A percentile compares a stretch with the other conserved stretches of the same genome.
These are phyloP conservation scores for Coregonus ussuriensis DNA, from an alignment of 2,797 vertebrate species.

Conservation along the genomic window DNA sequence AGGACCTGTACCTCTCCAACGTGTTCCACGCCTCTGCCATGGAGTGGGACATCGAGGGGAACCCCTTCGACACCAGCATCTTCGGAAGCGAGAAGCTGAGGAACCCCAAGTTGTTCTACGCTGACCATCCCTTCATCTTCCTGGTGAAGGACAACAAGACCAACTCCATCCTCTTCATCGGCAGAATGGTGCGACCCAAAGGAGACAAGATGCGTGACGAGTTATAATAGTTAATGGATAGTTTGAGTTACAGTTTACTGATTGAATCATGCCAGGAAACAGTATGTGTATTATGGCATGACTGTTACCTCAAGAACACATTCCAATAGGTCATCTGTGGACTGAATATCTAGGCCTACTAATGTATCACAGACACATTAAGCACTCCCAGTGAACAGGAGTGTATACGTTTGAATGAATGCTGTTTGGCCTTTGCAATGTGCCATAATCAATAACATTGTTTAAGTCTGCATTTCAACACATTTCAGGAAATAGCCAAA, in stretches of 20 bases:
- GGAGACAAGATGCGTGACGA: conserved; percentile 96
- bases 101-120: conserved; percentile 92
- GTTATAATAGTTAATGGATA: conserved; percentile 69
- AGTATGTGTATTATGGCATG: conserved; percentile 36
- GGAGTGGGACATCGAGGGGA: conserved; percentile 88
- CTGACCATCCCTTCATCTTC: conserved; percentile 95
- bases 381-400: conserved; percentile 34
- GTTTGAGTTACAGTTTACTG: conserved; percentile 18
- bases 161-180: conserved; percentile 93
- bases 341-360: conserved; percentile 39
- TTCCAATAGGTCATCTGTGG: conserved; percentile 54
- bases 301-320: conserved; percentile 67
- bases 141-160: conserved; percentile 94
- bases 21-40: conserved; percentile 89
- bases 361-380: conserved; percentile 12
- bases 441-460: not conserved
- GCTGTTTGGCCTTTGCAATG: not conserved
- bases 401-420: conserved; percentile 5
- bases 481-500: not conserved
- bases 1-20: conserved; percentile 92
- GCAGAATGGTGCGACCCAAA: conserved; percentile 89
- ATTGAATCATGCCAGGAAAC: conserved; percentile 41
- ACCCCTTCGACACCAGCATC: conserved; percentile 86
- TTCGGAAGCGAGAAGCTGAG: conserved; percentile 85
- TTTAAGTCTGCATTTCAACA: conserved; percentile 2